phyloP scores from a whole-genome alignment of 1,140 invertebrate species.

The Drosophila melanogaster region Release_6_plus_ISO1_MT NT_033777.3:9867001-9867500 shows the following conservation, averaged over 20 bases:
- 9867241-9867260: too few species aligned
- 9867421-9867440: neutral
- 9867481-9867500: too few species aligned
- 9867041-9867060: slow-evolving; percentile 60
- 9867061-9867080: slow-evolving; percentile 62
- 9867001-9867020: slow-evolving; percentile 45
- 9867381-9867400: slow-evolving; percentile 25
- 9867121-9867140: slow-evolving; percentile 73
- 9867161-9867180: slow-evolving; percentile 67
- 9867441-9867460: neutral
- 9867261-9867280: too few species aligned
- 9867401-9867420: slow-evolving; percentile 5
- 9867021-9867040: slow-evolving; percentile 29
- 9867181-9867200: slow-evolving; percentile 50
- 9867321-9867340: neutral
- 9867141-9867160: slow-evolving; percentile 53
- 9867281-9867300: neutral
- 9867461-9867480: too few species aligned
- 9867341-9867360: slow-evolving; percentile 1
- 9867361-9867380: slow-evolving; percentile 41
- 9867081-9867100: slow-evolving; percentile 37
- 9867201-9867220: slow-evolving; percentile 1
- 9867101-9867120: slow-evolving; percentile 48
- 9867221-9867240: too few species aligned
- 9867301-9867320: neutral